Evolutionary conservation across 92 coral and sea anemone genomes (phyloP).

Genomic region (Zoanthus sociatus): DNA sequence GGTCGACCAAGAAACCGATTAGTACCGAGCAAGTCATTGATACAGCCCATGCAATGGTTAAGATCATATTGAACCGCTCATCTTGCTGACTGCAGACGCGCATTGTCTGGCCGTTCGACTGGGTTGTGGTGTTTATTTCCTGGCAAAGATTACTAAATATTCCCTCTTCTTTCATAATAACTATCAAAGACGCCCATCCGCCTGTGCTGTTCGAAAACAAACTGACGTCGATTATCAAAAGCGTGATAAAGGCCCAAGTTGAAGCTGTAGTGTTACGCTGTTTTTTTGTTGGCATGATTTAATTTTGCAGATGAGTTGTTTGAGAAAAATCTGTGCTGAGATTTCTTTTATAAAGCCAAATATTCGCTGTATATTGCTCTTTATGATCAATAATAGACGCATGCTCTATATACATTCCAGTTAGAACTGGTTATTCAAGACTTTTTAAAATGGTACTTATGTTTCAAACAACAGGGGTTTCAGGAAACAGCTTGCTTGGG

Average conservation of each 20-base stretch:
- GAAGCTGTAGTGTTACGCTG: background rate
- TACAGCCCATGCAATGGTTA: slow-evolving; percentile 5
- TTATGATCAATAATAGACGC: background rate
- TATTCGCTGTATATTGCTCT: background rate
- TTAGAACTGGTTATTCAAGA: background rate
- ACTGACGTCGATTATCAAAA: slow-evolving; percentile 12
- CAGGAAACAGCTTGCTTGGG: too few relatives aligned
- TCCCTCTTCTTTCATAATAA: slow-evolving; percentile 26
- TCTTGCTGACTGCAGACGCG: slow-evolving; percentile 14
- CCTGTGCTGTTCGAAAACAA: background rate
- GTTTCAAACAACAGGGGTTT: too few relatives aligned
- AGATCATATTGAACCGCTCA: slow-evolving; percentile 9
- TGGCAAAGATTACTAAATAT: slow-evolving; percentile 5
- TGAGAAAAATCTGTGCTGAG: background rate
- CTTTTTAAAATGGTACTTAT: background rate
- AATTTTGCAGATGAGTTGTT: background rate
- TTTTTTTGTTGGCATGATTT: background rate
- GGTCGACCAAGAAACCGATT: slow-evolving; percentile 1
- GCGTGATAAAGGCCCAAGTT: background rate
- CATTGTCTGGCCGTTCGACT: background rate
- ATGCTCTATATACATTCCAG: background rate
- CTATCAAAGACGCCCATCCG: slow-evolving; percentile 11
- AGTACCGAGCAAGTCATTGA: background rate
- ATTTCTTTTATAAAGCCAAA: background rate
- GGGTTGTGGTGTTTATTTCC: background rate